Evolutionary conservation across 2,888 invertebrate species (phyloP), one percentile per base, ranked within the genome.

Genomic region (Synergus japonicus): DNA sequence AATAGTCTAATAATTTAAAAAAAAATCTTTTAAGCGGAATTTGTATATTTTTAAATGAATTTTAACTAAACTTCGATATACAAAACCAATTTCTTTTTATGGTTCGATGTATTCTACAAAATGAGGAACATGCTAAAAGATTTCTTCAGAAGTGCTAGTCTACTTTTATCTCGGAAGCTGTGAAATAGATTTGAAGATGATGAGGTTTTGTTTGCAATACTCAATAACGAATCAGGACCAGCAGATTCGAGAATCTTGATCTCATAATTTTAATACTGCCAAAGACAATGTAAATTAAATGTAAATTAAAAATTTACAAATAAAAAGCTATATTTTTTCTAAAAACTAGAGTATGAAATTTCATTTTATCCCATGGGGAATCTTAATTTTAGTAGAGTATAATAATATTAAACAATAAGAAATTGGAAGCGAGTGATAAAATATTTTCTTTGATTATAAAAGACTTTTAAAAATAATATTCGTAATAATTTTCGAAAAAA

Each of bases 151-250:
- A 65, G 43, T 65, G 15, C 41, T 65, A 63, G 12, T 49, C 49
- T 49, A 12, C 49, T 49, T 13, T 22, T 13, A 15, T 65, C 65
- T 65, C 15, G 15, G 22, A 13, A 69, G 22, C 22, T 37, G 49
- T 29, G 54, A n/a, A n/a, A 41, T 73, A 54, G 37, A 73, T 49
- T 49, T 37, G 54, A n/a, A 73, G 73, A 73, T 46, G 46, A 18
- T 73, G 73, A 73, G 73, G 15, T 73, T 73, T 54, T 73, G 73
- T 73, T 73, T 73, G 73, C 73, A 73, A 67, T 73, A 73, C 49
- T 69, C 15, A 69, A 22, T 29, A 49, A 49, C 54, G 37, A 37
- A 69, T 9, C 18, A 60, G 22, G 60, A 60, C n/a, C 60, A 22
- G 60, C n/a, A 73, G 44, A 73, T 46, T 73, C 22, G 15, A 46